Percentiles rank a stretch among this genome's conserved stretches.
Evolutionary conservation across 64 coral and sea anemone species (phyloP).

Genomic region (Acropora tenuis): DNA sequence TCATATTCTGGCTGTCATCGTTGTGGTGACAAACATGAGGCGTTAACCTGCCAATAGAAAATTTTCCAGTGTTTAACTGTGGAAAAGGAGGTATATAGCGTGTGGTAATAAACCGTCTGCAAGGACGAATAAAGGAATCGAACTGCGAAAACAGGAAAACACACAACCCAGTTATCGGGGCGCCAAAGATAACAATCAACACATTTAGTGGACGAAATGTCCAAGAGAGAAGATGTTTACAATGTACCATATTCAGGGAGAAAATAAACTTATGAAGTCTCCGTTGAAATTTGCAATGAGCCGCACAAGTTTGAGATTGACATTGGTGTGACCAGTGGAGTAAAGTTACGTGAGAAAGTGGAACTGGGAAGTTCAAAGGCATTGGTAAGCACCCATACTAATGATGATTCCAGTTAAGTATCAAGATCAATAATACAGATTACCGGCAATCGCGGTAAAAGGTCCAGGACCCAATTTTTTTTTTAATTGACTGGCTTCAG

Average conservation of each 20-base stretch:
- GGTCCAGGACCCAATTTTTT: conserved; percentile 24
- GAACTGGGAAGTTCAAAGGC: conserved; percentile 26
- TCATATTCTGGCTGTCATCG: conserved; percentile 54
- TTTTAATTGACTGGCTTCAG: conserved; percentile 1
- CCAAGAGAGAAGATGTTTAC: neutral
- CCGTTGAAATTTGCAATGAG: neutral
- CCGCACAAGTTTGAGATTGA: conserved; percentile 67
- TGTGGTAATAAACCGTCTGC: conserved; percentile 22
- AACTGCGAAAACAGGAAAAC: neutral
- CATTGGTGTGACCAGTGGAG: conserved; percentile 40
- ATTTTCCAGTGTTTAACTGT: conserved; percentile 52
- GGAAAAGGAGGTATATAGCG: conserved; percentile 47
- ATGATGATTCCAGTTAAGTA: conserved; percentile 29
- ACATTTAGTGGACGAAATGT: conserved; percentile 43
- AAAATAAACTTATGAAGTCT: too few relatives aligned
- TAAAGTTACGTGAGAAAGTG: conserved; percentile 17
- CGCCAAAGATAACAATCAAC: neutral
- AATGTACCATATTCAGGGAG: neutral
- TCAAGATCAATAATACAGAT: conserved; percentile 12
- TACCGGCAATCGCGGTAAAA: conserved; percentile 33
- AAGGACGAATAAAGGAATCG: conserved; percentile 6
- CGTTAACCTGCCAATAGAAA: conserved; percentile 29
- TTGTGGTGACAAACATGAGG: conserved; percentile 61
- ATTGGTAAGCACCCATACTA: conserved; percentile 28
- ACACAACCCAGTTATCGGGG: neutral